These are phyloP conservation scores for Troilus luridus DNA, from an alignment of 2,888 invertebrate genomes.

Conservation along the genomic window DNA sequence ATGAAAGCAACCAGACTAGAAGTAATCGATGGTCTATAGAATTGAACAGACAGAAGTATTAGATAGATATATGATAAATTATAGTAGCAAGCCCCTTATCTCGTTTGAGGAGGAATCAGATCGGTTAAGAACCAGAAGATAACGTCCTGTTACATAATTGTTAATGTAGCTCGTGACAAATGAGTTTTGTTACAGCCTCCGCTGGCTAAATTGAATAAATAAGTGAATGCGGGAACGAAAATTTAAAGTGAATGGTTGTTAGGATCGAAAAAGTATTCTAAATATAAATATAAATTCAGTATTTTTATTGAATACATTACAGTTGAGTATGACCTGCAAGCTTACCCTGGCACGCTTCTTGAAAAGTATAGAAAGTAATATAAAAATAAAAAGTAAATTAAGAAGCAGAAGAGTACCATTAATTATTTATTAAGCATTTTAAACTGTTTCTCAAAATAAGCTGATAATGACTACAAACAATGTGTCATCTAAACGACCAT, in stretches of 20 bases:
- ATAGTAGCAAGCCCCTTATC: background rate
- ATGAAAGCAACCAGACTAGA: background rate
- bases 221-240: background rate
- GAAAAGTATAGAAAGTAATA: no score
- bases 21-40: background rate
- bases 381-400: no score
- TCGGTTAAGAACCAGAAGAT: background rate
- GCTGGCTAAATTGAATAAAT: background rate
- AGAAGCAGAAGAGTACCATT: no score
- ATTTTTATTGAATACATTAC: no score
- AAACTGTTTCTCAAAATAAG: no score
- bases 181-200: background rate
- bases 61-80: constrained; percentile 35
- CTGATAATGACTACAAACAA: no score
- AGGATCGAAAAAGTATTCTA: no score
- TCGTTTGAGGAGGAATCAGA: background rate
- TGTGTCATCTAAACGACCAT: no score
- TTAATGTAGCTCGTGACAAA: background rate
- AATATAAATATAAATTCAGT: no score
- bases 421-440: no score
- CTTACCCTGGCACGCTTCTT: no score
- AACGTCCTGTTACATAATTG: constrained; percentile 16
- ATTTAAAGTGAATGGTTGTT: background rate
- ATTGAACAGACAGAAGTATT: constrained; percentile 5
- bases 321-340: no score